Evolutionary conservation across 2,888 invertebrate species (phyloP).

Genomic region (Pyrrhia umbra): DNA sequence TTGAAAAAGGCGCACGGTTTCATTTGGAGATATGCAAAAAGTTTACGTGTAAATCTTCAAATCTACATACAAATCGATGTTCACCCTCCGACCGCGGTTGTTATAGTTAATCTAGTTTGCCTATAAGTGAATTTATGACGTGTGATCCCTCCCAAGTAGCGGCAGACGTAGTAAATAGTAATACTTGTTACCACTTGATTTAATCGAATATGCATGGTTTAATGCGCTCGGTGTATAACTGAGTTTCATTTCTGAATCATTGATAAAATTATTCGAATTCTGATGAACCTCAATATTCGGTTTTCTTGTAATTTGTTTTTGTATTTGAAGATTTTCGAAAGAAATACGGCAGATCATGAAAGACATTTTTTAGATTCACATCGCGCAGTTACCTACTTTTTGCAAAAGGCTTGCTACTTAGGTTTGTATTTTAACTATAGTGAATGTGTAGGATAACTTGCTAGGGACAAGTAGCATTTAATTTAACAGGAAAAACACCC

Average conservation of each 20-base stretch:
- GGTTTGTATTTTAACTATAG: too few species aligned
- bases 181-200: slow-evolving; percentile 13
- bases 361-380: too few species aligned
- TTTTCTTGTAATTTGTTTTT: too few species aligned
- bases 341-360: too few species aligned
- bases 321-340: too few species aligned
- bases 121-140: slow-evolving; percentile 37
- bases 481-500: too few species aligned
- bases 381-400: too few species aligned
- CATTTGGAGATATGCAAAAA: background rate
- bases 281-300: too few species aligned
- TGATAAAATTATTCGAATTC: slow-evolving; percentile 13
- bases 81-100: slow-evolving; percentile 12
- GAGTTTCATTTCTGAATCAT: slow-evolving; percentile 23
- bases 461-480: too few species aligned
- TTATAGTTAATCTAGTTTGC: slow-evolving; percentile 31
- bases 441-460: too few species aligned
- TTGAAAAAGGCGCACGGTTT: background rate
- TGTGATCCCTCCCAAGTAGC: slow-evolving; percentile 6
- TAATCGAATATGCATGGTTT: slow-evolving; percentile 6
- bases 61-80: slow-evolving; percentile 17
- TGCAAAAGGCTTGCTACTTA: too few species aligned
- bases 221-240: slow-evolving; percentile 35
- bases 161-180: slow-evolving; percentile 24
- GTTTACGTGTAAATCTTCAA: background rate